Percentiles rank a stretch among this genome's conserved stretches.
Evolutionary conservation across 2,113 vertebrate genomes (phyloP).

Genomic region (Carassius gibelio): DNA sequence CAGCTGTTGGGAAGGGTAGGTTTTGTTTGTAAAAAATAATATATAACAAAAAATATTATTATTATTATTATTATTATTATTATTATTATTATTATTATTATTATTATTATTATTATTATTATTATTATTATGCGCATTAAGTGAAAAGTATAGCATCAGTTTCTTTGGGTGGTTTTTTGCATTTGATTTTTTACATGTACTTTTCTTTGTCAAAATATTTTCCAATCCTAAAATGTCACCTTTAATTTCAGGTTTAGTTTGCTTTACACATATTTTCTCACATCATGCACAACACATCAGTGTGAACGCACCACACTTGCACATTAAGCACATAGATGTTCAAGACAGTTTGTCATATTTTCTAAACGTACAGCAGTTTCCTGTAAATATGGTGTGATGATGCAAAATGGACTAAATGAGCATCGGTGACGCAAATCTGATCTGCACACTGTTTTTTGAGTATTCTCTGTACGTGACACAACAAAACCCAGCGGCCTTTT

Average conservation of each 20-base stretch:
- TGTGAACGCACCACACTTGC: not conserved
- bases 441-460: not conserved
- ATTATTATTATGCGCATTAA: not conserved
- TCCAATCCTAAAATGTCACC: not conserved
- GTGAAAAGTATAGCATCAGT: not conserved
- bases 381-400: conserved; percentile 6
- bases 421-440: not conserved
- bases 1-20: too few species aligned
- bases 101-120: not conserved
- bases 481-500: not conserved
- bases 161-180: not conserved
- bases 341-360: not conserved
- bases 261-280: not conserved
- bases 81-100: not conserved
- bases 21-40: too few species aligned
- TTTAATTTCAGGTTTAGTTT: not conserved
- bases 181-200: not conserved
- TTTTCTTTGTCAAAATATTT: not conserved
- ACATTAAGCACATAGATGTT: not conserved
- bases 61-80: not conserved
- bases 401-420: not conserved
- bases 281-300: not conserved
- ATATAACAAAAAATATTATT: not conserved
- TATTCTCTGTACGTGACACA: not conserved
- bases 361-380: not conserved